Evolutionary conservation across 2,888 invertebrate genomes (phyloP).

Genomic region (Vanessa cardui): DNA sequence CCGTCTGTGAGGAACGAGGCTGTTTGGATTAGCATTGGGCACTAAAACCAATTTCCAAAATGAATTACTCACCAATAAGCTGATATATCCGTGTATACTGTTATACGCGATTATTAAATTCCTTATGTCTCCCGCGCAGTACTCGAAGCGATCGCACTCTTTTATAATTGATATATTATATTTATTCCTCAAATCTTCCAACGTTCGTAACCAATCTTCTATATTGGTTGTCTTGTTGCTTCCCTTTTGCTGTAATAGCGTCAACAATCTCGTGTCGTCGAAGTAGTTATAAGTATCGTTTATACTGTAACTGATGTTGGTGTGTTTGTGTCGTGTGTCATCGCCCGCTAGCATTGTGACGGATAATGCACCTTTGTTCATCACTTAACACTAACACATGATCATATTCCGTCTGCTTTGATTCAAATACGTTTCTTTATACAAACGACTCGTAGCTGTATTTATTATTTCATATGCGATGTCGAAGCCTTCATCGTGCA

Average conservation of each 20-base stretch:
- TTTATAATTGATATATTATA: conserved; percentile 66
- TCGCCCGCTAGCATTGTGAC: conserved; percentile 67
- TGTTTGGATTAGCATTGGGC: background rate
- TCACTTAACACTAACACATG: conserved; percentile 52
- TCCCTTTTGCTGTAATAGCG: conserved; percentile 61
- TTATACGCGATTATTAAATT: conserved; percentile 85
- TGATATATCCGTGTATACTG: conserved; percentile 91
- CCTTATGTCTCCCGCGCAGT: conserved; percentile 84
- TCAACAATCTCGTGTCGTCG: conserved; percentile 64
- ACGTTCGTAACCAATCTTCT: conserved; percentile 62
- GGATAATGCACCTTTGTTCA: conserved; percentile 53
- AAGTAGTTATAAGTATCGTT: conserved; percentile 59
- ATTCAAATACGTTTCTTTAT: conserved; percentile 16
- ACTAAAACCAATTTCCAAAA: background rate
- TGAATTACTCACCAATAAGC: conserved; percentile 85
- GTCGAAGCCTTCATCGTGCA: conserved; percentile 17
- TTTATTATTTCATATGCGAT: conserved; percentile 10
- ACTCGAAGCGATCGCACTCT: conserved; percentile 71
- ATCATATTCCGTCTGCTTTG: conserved; percentile 30
- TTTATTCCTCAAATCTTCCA: conserved; percentile 66
- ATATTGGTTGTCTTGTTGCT: conserved; percentile 60
- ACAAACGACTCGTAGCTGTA: conserved; percentile 9
- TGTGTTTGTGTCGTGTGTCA: conserved; percentile 52
- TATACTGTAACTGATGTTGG: conserved; percentile 42
- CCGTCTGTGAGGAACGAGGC: conserved; percentile 1